These are phyloP conservation scores for Prolemur simus DNA, from an alignment of 2,113 vertebrate species.

Conservation along the genomic window DNA sequence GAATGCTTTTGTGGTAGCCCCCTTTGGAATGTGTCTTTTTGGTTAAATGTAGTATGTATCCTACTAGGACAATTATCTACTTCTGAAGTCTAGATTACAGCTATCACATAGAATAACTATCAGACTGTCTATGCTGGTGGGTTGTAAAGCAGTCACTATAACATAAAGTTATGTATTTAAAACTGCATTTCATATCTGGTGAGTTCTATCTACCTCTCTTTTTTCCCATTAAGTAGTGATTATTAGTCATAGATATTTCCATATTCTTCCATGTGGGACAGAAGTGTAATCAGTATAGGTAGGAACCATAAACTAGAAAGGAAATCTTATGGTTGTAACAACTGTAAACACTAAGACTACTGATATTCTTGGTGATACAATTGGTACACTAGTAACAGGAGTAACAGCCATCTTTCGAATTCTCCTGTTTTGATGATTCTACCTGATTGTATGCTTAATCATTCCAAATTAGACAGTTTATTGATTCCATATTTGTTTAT, in stretches of 20 bases:
- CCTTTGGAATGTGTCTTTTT: neutral
- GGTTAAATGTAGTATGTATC: neutral
- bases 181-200: neutral
- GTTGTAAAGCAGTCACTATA: neutral
- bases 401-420: neutral
- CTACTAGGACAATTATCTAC: neutral
- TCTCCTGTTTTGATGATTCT: neutral
- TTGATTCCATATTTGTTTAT: conserved; percentile 15
- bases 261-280: neutral
- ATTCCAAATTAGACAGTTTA: conserved; percentile 13
- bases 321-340: neutral
- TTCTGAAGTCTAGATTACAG: neutral
- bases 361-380: neutral
- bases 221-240: neutral
- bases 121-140: neutral
- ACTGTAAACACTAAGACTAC: neutral
- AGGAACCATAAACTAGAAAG: neutral
- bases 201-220: neutral
- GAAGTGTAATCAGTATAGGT: neutral
- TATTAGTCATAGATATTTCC: conserved; percentile 20
- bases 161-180: conserved; percentile 2
- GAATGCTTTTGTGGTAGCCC: neutral
- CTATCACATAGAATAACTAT: neutral
- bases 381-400: neutral
- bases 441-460: neutral